Evolutionary conservation across 2,113 vertebrate species (phyloP).

Genomic region (Heterotilapia buettikoferi): DNA sequence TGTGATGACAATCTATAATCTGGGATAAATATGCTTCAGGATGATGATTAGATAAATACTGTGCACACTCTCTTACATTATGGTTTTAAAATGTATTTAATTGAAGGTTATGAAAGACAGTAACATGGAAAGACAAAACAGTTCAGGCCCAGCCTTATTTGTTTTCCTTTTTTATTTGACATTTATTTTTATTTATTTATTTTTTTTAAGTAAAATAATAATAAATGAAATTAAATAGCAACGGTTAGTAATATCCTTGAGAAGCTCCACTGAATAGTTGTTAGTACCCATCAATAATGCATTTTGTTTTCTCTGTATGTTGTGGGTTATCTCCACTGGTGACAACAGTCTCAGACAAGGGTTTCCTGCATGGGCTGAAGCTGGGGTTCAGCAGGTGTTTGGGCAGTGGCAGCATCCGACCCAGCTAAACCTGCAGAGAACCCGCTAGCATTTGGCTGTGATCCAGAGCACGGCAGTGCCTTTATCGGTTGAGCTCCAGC

Average conservation of each 20-base stretch:
- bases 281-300: background rate
- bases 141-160: background rate
- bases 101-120: background rate
- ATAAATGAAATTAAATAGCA: background rate
- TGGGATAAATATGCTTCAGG: background rate
- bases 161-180: background rate
- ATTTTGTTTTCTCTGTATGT: background rate
- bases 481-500: background rate
- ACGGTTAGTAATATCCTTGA: background rate
- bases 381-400: background rate
- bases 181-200: background rate
- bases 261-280: background rate
- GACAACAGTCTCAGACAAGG: background rate
- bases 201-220: background rate
- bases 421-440: background rate
- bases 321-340: background rate
- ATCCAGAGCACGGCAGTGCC: background rate
- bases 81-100: background rate
- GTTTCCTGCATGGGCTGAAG: background rate
- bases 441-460: background rate
- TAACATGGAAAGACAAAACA: background rate
- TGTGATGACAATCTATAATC: background rate
- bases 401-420: background rate
- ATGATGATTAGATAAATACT: background rate
- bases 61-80: background rate